phyloP scores from a whole-genome alignment of 1,140 invertebrate species.

The Metaphire vulgaris region DNA sequence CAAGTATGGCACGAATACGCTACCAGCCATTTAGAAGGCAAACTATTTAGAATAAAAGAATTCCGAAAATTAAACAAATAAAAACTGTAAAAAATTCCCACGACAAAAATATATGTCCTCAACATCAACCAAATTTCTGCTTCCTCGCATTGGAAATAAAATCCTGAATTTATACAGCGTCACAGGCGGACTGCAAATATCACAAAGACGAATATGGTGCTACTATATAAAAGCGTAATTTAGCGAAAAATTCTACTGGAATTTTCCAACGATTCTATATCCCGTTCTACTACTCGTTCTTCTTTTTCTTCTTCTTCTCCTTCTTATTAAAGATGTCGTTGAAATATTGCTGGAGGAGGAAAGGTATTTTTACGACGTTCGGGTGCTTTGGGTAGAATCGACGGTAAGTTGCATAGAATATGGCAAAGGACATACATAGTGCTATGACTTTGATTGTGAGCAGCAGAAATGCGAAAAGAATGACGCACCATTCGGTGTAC shows the following conservation, averaged over 20 bases:
- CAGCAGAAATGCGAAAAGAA: background rate
- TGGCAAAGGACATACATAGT: background rate
- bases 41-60: too few relatives aligned
- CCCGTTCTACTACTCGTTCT: background rate
- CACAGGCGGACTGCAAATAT: background rate
- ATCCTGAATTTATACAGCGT: too few relatives aligned
- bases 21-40: too few relatives aligned
- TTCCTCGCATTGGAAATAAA: too few relatives aligned
- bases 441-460: background rate
- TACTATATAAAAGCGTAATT: background rate
- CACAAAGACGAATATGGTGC: background rate
- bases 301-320: background rate
- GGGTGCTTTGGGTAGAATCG: background rate
- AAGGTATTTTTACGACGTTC: background rate
- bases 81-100: too few relatives aligned
- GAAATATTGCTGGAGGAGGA: too few relatives aligned
- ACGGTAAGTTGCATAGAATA: background rate
- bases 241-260: background rate
- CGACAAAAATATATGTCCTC: too few relatives aligned
- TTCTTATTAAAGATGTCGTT: too few relatives aligned
- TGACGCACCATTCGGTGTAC: background rate
- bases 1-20: too few relatives aligned
- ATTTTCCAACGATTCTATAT: background rate
- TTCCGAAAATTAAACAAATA: too few relatives aligned
- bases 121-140: too few relatives aligned